Percentiles rank a stretch among this genome's conserved stretches.
These are phyloP conservation scores for Microctenopoma lineatum DNA, from an alignment of 2,797 vertebrate species.

Conservation along the genomic window DNA sequence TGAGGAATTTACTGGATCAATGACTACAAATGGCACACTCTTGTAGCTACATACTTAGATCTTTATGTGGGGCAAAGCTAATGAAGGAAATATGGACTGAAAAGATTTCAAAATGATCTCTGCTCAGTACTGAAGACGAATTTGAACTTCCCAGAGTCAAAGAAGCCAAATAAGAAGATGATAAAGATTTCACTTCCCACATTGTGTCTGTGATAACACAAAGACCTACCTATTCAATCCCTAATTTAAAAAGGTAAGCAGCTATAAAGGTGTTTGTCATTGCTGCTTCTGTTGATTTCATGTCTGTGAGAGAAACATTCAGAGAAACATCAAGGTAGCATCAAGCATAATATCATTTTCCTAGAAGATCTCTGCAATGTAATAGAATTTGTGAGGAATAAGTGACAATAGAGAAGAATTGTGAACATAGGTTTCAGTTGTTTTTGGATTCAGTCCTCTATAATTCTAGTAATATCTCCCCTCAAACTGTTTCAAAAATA, in stretches of 20 bases:
- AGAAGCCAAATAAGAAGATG: slow-evolving; percentile 37
- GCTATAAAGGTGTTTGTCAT: not conserved
- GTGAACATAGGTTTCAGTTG: too few species aligned
- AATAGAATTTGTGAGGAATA: too few species aligned
- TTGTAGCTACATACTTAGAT: slow-evolving; percentile 51
- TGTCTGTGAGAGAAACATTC: not conserved
- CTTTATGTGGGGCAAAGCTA: slow-evolving; percentile 66
- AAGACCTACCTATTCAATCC: not conserved
- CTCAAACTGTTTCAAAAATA: slow-evolving; percentile 20
- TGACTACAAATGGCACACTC: slow-evolving; percentile 64
- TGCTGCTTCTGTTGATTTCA: not conserved
- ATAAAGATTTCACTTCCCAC: slow-evolving; percentile 66
- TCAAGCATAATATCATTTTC: too few species aligned
- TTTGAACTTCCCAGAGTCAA: slow-evolving; percentile 55
- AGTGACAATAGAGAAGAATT: too few species aligned
- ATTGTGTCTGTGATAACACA: slow-evolving; percentile 47
- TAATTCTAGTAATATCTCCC: not conserved
- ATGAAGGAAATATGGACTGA: slow-evolving; percentile 61
- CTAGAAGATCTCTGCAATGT: too few species aligned
- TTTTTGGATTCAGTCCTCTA: too few species aligned
- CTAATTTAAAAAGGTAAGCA: not conserved
- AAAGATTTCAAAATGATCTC: slow-evolving; percentile 69
- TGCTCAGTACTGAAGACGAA: slow-evolving; percentile 68
- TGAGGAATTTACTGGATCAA: slow-evolving; percentile 43
- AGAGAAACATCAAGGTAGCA: too few species aligned